Evolutionary conservation across 2,113 vertebrate genomes (phyloP), one percentile per base, ranked within the genome.

Genomic region (Uria lomvia): DNA sequence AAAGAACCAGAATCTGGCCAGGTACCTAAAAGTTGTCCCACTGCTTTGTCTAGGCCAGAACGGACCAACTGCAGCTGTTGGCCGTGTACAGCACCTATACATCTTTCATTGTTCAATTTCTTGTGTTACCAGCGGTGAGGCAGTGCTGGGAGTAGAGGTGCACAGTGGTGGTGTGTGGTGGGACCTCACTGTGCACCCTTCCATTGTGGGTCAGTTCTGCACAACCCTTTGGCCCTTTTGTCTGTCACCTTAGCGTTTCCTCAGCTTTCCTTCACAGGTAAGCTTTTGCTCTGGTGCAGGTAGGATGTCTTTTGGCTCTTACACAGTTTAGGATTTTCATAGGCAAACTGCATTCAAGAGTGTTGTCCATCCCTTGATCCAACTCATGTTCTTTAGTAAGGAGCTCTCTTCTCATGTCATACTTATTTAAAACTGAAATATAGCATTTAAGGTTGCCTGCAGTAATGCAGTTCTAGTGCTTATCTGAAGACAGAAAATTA

Each of bases 171-270:
- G 23, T 21, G 6, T 29, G 3, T 2, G 3, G 38, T 10, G 12
- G 20, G 38, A 58, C 32, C n/a, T 36, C 2, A 0, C 52, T 12
- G 9, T 29, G 14, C 5, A 6, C 12, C 53, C 58, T 92, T 17
- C n/a, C 8, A 2, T 26, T 27, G 42, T 4, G 2, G 21, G 15
- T 42, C 36, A 0, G 0, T 65, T 62, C 42, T 80, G 45, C 14
- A 11, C 7, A 40, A 5, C 24, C 24, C 40, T 59, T 42, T 62
- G 34, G 15, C 65, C 59, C 27, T 73, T 8, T 60, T 52, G 34
- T n/a, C 23, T 1, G 1, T 77, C 27, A 29, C 43, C n/a, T 18
- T 55, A 40, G 43, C 22, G 86, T 58, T 67, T 72, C 15, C 50
- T 86, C 29, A 71, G 55, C n/a, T 63, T 72, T 60, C 8, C 32